phyloP scores from a whole-genome alignment of 2,888 invertebrate species.

The Bhutanitis thaidina region DNA sequence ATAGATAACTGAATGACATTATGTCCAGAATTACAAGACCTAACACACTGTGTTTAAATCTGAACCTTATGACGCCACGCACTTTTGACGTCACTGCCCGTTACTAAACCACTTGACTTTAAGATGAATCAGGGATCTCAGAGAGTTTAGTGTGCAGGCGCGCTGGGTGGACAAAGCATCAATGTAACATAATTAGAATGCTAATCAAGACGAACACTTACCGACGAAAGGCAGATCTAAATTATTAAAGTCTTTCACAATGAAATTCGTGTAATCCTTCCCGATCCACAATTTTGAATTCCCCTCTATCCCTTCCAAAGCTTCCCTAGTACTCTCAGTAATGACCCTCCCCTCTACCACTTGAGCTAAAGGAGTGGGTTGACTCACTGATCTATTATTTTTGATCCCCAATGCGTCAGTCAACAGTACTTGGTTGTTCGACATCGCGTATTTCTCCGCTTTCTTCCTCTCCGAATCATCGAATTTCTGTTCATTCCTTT shows the following conservation, averaged over 20 bases:
- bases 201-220: conserved; percentile 38
- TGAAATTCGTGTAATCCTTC: conserved; percentile 98
- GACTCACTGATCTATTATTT: conserved; percentile 37
- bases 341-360: conserved; percentile 61
- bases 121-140: too few relatives aligned
- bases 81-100: too few relatives aligned
- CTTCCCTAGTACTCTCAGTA: conserved; percentile 57
- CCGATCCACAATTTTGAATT: conserved; percentile 95
- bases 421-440: conserved; percentile 59
- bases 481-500: conserved; percentile 60
- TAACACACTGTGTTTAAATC: too few relatives aligned
- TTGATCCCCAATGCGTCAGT: conserved; percentile 53
- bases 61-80: too few relatives aligned
- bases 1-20: too few relatives aligned
- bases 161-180: too few relatives aligned
- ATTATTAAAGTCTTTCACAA: conserved; percentile 95
- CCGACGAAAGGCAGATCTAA: conserved; percentile 90
- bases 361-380: conserved; percentile 60
- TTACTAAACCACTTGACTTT: too few relatives aligned
- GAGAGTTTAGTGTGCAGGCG: too few relatives aligned
- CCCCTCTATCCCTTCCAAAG: conserved; percentile 74
- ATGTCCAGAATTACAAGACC: too few relatives aligned
- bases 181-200: too few relatives aligned
- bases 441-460: conserved; percentile 68
- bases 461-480: conserved; percentile 69